phyloP scores from a whole-genome alignment of 2,113 vertebrate genomes.

The Poeciliopsis occidentalis region DNA sequence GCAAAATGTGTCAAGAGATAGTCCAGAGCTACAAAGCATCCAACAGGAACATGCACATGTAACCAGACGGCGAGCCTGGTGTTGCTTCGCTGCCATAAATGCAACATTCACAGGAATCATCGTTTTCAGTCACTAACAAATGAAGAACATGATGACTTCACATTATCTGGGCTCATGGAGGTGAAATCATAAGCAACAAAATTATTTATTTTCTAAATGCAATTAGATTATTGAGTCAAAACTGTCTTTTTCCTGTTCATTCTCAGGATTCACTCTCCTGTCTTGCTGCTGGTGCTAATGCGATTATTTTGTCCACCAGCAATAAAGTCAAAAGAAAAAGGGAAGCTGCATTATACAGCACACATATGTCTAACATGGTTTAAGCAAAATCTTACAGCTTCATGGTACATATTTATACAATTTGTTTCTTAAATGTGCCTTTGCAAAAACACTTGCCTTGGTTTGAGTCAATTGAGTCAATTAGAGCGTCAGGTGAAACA shows the following conservation, averaged over 20 bases:
- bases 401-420: too few species aligned
- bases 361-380: too few species aligned
- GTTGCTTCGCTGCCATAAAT: too few species aligned
- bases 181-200: too few species aligned
- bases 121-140: not conserved
- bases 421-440: too few species aligned
- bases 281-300: not conserved
- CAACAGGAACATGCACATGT: not conserved
- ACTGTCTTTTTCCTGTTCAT: not conserved
- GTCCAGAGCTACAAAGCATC: not conserved
- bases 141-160: not conserved
- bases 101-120: not conserved
- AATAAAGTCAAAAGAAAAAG: not conserved
- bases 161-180: not conserved
- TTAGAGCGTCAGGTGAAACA: too few species aligned
- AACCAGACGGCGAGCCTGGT: not conserved
- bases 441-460: too few species aligned
- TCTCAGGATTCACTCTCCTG: not conserved
- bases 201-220: too few species aligned
- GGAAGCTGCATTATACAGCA: too few species aligned
- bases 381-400: too few species aligned
- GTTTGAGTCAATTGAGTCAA: too few species aligned
- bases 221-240: too few species aligned
- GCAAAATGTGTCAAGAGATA: not conserved
- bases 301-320: not conserved